Evolutionary conservation across 2,888 invertebrate genomes (phyloP).

Genomic region (Hybos culiciformis): DNA sequence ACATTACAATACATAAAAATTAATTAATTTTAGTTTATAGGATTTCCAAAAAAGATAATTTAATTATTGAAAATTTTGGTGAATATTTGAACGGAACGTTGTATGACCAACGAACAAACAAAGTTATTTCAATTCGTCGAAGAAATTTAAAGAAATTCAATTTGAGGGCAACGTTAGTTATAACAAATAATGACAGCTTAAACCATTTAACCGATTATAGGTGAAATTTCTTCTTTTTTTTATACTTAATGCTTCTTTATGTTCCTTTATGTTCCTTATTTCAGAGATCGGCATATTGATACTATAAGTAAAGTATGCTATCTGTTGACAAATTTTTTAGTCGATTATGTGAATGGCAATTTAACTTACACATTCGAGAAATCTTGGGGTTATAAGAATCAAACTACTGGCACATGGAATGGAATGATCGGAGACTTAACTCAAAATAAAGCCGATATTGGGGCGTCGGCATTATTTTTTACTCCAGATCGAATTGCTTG

Average conservation of each 20-base stretch:
- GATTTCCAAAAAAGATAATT: constrained; percentile 6
- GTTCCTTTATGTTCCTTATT: no score
- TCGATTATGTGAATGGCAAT: constrained; percentile 44
- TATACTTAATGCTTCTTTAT: not conserved
- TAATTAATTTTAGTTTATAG: constrained; percentile 14
- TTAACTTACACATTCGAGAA: constrained; percentile 39
- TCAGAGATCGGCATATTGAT: constrained; percentile 39
- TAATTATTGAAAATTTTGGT: constrained; percentile 16
- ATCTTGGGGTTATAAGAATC: constrained; percentile 47
- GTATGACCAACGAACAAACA: constrained; percentile 8
- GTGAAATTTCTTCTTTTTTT: constrained; percentile 28
- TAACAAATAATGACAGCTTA: constrained; percentile 45
- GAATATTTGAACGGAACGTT: constrained; percentile 12
- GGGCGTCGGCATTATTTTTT: constrained; percentile 52
- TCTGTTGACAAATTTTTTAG: constrained; percentile 42
- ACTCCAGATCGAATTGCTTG: constrained; percentile 45
- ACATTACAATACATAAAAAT: not conserved
- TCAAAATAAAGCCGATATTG: constrained; percentile 45
- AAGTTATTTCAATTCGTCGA: constrained; percentile 26
- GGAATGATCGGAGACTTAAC: constrained; percentile 51
- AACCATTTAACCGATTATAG: constrained; percentile 46
- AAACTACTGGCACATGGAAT: constrained; percentile 43
- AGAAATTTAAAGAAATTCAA: constrained; percentile 36
- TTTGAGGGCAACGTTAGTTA: constrained; percentile 43
- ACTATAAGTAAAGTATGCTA: constrained; percentile 52